Evolutionary conservation across 2,888 invertebrate genomes (phyloP).

Genomic region (Hoplodrina blanda): DNA sequence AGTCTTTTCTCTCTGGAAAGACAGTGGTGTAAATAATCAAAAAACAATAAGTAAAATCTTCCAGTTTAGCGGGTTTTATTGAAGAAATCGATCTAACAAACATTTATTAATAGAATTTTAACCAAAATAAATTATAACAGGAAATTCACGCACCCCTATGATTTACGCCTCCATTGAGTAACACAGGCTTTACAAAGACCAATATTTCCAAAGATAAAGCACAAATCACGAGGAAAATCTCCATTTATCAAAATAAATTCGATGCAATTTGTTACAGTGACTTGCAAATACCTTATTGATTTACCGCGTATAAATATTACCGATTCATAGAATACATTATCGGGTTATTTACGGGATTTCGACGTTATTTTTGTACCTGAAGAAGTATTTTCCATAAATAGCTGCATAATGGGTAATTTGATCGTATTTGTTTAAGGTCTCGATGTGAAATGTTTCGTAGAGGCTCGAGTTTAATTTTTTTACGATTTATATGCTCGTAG

Average conservation of each 20-base stretch:
- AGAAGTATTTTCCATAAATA: slow-evolving; percentile 35
- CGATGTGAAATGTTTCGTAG: not conserved
- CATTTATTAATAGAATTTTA: slow-evolving; percentile 15
- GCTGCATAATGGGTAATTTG: slow-evolving; percentile 28
- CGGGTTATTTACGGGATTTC: slow-evolving; percentile 20
- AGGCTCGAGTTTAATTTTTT: not conserved
- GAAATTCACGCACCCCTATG: slow-evolving; percentile 23
- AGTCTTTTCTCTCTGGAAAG: too few relatives aligned
- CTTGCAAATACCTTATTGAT: slow-evolving; percentile 64
- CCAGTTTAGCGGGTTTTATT: too few relatives aligned
- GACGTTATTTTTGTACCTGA: slow-evolving; percentile 42
- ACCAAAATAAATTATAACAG: slow-evolving; percentile 26
- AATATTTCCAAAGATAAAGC: slow-evolving; percentile 58
- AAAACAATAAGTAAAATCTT: too few relatives aligned
- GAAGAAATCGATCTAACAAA: too few relatives aligned
- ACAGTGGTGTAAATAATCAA: too few relatives aligned
- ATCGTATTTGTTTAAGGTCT: slow-evolving; percentile 13
- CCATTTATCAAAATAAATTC: slow-evolving; percentile 67
- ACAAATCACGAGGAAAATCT: slow-evolving; percentile 59
- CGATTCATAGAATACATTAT: slow-evolving; percentile 45
- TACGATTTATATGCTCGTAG: too few relatives aligned
- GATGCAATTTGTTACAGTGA: slow-evolving; percentile 71
- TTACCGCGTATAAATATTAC: slow-evolving; percentile 58
- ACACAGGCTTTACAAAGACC: slow-evolving; percentile 42
- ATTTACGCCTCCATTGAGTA: slow-evolving; percentile 35